phyloP scores from a whole-genome alignment of 2,113 vertebrate species.

The Menura novaehollandiae region DNA sequence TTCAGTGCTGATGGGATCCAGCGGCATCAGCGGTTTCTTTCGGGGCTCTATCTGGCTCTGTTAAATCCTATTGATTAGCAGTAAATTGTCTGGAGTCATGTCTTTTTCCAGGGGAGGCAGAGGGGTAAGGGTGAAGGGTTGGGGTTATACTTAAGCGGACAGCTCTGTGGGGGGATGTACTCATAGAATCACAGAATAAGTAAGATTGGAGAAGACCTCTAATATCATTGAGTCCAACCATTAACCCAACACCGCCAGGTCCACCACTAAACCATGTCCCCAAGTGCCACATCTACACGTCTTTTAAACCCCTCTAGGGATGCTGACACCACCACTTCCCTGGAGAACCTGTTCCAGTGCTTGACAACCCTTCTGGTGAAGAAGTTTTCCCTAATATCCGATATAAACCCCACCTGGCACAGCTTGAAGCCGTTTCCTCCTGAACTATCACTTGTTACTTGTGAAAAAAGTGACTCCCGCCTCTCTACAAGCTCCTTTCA shows the following conservation, averaged over 20 bases:
- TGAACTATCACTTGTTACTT: neutral
- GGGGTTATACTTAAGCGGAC: neutral
- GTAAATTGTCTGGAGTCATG: neutral
- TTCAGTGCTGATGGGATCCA: neutral
- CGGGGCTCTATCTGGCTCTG: neutral
- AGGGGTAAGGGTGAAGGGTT: neutral
- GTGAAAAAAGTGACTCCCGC: neutral
- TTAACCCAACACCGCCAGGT: neutral
- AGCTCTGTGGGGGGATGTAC: neutral
- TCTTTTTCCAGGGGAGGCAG: neutral
- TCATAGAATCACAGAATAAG: neutral
- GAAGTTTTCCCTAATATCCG: neutral
- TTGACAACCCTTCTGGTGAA: neutral
- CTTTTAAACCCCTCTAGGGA: neutral
- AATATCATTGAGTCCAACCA: too few species aligned
- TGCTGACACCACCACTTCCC: neutral
- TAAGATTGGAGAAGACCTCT: neutral
- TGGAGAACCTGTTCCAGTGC: neutral
- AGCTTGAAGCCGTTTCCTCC: neutral
- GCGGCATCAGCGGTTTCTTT: conserved; percentile 49
- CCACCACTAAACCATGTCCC: neutral
- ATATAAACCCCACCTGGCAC: fast-evolving
- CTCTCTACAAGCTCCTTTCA: neutral
- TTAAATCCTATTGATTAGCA: conserved; percentile 38
- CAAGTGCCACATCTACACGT: neutral